A percentile compares a stretch with the other conserved stretches of the same genome.
These are phyloP conservation scores for Gerris buenoi DNA, from an alignment of 1,140 invertebrate species.

Conservation along the genomic window DNA sequence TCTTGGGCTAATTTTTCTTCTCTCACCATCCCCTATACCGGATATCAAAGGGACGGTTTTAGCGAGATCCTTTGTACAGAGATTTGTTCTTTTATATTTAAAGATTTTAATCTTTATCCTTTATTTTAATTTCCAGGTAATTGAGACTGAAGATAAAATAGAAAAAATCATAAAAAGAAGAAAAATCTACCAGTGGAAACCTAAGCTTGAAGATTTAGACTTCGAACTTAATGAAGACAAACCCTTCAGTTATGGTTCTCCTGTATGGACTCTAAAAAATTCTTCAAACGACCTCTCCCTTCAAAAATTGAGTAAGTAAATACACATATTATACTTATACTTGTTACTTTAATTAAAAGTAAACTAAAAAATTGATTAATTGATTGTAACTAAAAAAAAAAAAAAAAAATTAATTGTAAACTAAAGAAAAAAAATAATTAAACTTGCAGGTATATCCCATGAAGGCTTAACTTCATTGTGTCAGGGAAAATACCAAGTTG, in stretches of 20 bases:
- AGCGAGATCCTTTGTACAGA: too few species aligned
- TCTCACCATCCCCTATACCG: not conserved
- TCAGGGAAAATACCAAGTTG: not conserved
- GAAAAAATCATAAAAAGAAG: constrained; percentile 11
- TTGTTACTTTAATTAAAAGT: not conserved
- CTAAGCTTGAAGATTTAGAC: not conserved
- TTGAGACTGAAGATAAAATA: not conserved
- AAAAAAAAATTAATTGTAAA: not conserved
- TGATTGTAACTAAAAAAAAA: not conserved
- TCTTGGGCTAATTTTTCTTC: not conserved
- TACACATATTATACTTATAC: not conserved
- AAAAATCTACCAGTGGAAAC: constrained; percentile 11
- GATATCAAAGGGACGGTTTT: too few species aligned
- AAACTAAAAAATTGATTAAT: not conserved
- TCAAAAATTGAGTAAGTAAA: not conserved
- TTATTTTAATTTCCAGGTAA: not conserved
- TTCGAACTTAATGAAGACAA: constrained; percentile 4
- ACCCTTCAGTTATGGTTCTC: constrained; percentile 13
- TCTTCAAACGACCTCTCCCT: not conserved
- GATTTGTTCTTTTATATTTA: too few species aligned
- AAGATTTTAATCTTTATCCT: not conserved
- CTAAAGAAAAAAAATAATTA: not conserved
- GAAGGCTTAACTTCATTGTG: not conserved
- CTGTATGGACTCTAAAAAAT: constrained; percentile 11
- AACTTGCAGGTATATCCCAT: not conserved